Conservation (phyloP, 92 coral and sea anemone species). For the Zoanthus gigantus region DNA sequence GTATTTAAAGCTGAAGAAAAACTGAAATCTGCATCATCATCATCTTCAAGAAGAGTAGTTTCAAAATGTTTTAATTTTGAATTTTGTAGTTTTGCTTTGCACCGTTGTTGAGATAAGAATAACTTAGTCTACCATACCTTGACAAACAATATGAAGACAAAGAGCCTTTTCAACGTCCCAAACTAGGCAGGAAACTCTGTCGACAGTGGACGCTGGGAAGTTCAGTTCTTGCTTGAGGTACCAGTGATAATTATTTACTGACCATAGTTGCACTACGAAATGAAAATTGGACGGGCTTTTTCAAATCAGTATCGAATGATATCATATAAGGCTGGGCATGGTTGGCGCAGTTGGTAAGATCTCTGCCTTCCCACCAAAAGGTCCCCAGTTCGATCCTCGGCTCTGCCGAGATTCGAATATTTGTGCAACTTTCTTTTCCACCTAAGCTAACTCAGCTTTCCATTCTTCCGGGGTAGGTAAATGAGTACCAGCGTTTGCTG, state of each 20-base stretch:
- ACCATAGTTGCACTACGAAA: conserved; percentile 90
- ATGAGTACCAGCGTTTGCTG: too few species aligned
- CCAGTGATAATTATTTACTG: conserved; percentile 97
- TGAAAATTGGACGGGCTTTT: neutral
- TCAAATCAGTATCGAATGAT: neutral
- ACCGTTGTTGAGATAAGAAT: neutral
- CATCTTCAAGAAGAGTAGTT: neutral
- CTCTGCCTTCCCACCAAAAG: too few species aligned
- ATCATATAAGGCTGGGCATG: too few species aligned
- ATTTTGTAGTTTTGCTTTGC: neutral
- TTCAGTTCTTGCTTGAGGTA: conserved; percentile 90
- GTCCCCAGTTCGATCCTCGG: too few species aligned
- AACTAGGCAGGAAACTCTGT: conserved; percentile 75
- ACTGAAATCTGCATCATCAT: neutral
- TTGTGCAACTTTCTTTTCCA: too few species aligned
- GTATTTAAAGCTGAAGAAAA: too few species aligned
- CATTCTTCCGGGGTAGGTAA: too few species aligned
- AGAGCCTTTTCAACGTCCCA: conserved; percentile 92
- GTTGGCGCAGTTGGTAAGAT: too few species aligned
- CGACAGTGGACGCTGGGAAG: conserved; percentile 68
- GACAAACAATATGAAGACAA: conserved; percentile 76
- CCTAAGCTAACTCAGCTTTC: too few species aligned
- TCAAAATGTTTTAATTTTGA: neutral
- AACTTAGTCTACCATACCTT: conserved; percentile 48
- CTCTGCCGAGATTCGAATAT: too few species aligned